Conservation (phyloP, 1,140 invertebrate species). For the Mesaphorura yosii region DNA sequence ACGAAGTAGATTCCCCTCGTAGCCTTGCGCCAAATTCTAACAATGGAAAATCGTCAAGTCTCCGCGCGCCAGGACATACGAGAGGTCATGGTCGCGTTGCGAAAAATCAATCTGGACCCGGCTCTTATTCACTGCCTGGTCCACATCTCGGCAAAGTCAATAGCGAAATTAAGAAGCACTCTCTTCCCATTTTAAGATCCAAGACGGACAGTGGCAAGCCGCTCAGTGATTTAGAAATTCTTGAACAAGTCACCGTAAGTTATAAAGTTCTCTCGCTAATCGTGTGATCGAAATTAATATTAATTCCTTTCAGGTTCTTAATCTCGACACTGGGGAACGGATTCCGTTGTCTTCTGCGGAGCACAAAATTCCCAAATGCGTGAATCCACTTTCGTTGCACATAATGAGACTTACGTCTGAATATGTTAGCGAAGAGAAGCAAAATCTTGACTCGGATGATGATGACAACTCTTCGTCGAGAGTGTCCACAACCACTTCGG, state of each 20-base stretch:
- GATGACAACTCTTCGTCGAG: constrained; percentile 54
- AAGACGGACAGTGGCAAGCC: constrained; percentile 60
- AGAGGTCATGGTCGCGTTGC: too few relatives aligned
- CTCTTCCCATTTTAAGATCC: constrained; percentile 43
- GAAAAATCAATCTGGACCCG: too few relatives aligned
- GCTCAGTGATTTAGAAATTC: constrained; percentile 28
- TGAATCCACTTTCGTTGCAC: constrained; percentile 83
- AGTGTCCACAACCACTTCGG: background rate
- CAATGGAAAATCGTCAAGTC: too few relatives aligned
- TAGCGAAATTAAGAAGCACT: too few relatives aligned
- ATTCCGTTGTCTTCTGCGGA: constrained; percentile 79
- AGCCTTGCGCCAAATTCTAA: background rate
- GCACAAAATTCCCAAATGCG: constrained; percentile 76
- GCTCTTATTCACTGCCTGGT: too few relatives aligned
- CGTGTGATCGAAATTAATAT: background rate
- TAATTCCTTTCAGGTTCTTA: constrained; percentile 54
- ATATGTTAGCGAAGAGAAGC: constrained; percentile 53
- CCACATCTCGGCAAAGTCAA: too few relatives aligned
- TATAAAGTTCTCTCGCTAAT: background rate
- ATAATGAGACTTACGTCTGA: constrained; percentile 87
- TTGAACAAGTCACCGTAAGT: constrained; percentile 31
- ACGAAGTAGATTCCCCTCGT: too few relatives aligned
- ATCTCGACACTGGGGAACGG: constrained; percentile 83
- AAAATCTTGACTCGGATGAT: constrained; percentile 64
- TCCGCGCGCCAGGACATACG: too few relatives aligned